Conservation (phyloP, 2,797 vertebrate species). For the Otolemur crassicaudatus region DNA sequence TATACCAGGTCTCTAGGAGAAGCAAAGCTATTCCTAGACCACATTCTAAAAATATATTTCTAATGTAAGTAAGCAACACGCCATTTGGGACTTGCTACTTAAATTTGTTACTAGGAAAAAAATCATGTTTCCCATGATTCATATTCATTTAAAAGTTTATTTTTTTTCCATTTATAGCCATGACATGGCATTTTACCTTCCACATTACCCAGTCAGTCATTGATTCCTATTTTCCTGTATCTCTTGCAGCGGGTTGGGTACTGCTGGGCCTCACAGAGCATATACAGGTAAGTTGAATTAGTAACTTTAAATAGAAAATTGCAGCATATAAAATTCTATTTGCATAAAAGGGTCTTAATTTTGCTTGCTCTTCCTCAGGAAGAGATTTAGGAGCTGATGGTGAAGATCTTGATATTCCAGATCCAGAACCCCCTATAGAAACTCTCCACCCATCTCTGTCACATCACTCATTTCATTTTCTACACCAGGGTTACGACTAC, state of each 20-base stretch:
- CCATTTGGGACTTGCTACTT: constrained; percentile 4
- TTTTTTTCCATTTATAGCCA: background rate
- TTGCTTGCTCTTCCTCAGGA: background rate
- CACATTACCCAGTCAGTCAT: background rate
- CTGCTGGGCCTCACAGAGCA: background rate
- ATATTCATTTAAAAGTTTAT: background rate
- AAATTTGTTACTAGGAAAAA: background rate
- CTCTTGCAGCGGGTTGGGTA: too few relatives aligned
- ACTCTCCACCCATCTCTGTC: background rate
- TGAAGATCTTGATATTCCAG: background rate
- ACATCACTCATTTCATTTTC: background rate
- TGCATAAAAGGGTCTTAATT: background rate
- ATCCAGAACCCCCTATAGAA: background rate
- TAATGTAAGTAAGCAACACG: background rate
- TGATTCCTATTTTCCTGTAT: background rate
- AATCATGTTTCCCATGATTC: background rate
- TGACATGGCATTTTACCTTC: background rate
- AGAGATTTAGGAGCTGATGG: background rate
- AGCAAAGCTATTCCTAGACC: background rate
- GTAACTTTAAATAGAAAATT: constrained; percentile 13
- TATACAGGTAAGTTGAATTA: background rate
- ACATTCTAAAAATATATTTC: background rate
- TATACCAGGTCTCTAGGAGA: background rate
- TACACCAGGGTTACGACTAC: background rate
- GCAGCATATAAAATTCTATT: background rate